Conservation (phyloP, 1,140 invertebrate species). For the Berghia stephanieae region DNA sequence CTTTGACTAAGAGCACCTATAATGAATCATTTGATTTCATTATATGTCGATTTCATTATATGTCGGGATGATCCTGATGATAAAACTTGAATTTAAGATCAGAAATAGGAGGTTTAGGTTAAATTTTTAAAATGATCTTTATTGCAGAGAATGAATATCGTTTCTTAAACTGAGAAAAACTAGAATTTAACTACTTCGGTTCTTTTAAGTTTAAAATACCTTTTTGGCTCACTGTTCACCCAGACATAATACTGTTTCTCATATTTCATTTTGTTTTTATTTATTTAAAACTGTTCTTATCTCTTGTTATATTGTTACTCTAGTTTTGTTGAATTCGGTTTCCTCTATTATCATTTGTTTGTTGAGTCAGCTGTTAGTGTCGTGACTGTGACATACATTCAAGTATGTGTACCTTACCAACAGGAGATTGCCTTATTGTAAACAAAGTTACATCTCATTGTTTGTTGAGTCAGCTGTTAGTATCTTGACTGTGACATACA, state of each 20-base stretch:
- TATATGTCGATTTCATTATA: background rate
- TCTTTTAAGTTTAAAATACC: background rate
- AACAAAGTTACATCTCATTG: too few species aligned
- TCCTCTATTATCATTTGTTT: too few species aligned
- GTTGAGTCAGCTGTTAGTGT: too few species aligned
- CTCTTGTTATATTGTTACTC: too few species aligned
- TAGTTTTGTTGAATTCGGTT: too few species aligned
- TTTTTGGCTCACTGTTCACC: background rate
- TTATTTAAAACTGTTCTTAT: background rate
- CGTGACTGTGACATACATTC: too few species aligned
- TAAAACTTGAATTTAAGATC: background rate
- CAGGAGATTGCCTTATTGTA: too few species aligned
- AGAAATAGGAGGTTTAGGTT: background rate
- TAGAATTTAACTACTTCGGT: background rate
- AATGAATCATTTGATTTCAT: conserved; percentile 20
- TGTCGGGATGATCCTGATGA: too few species aligned
- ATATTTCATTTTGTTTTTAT: background rate
- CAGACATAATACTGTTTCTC: background rate
- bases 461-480: too few species aligned
- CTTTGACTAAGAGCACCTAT: too few species aligned
- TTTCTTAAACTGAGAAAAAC: background rate
- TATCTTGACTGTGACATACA: too few species aligned
- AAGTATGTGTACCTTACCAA: too few species aligned
- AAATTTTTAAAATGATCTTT: background rate
- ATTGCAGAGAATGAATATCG: background rate